Conservation (phyloP, 92 coral and sea anemone species). For the Phenganax subtilis region DNA sequence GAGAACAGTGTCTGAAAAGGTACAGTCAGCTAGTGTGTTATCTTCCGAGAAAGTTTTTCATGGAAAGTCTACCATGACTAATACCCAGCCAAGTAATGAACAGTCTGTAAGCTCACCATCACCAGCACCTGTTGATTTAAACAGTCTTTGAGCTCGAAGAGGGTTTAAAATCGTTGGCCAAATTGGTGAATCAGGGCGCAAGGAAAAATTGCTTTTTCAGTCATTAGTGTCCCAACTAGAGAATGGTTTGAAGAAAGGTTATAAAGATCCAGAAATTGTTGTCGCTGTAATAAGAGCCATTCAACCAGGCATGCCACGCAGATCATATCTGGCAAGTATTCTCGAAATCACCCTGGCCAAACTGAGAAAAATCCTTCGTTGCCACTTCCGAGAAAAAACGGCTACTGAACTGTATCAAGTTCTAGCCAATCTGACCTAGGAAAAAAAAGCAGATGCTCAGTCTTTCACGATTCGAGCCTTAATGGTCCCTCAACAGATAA, state of each 20-base stretch:
- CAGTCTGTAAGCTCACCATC: neutral
- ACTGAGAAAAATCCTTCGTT: conserved; percentile 46
- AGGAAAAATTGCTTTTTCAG: conserved; percentile 50
- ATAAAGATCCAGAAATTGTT: conserved; percentile 46
- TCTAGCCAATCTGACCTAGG: conserved; percentile 39
- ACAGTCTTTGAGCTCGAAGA: conserved; percentile 36
- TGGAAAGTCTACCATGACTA: neutral
- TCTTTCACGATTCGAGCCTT: conserved; percentile 31
- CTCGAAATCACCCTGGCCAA: conserved; percentile 40
- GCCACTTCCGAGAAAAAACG: conserved; percentile 51
- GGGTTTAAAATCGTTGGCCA: conserved; percentile 51
- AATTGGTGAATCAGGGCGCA: conserved; percentile 56
- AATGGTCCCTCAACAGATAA: conserved; percentile 35
- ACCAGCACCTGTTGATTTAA: conserved; percentile 13
- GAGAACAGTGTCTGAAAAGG: too few relatives aligned
- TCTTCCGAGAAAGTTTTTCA: too few relatives aligned
- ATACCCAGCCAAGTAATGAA: too few relatives aligned
- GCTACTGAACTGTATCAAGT: conserved; percentile 54
- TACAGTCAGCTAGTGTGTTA: too few relatives aligned
- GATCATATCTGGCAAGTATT: conserved; percentile 50
- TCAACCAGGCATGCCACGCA: conserved; percentile 49
- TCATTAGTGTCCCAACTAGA: conserved; percentile 54
- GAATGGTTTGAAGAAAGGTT: conserved; percentile 45
- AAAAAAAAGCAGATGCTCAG: conserved; percentile 30
- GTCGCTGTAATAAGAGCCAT: conserved; percentile 49